Conservation (phyloP, 1,140 invertebrate genomes). For the Linepithema humile region DNA sequence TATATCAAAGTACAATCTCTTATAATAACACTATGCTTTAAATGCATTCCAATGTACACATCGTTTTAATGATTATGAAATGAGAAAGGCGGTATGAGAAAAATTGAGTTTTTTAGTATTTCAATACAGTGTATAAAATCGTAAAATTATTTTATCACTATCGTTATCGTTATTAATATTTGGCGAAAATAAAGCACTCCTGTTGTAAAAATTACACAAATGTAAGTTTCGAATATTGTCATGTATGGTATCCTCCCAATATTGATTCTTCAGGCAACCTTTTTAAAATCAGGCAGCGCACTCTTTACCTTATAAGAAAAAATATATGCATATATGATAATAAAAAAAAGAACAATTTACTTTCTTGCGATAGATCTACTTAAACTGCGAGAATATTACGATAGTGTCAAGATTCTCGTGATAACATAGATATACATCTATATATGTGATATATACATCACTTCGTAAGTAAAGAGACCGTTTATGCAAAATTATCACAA, state of each 20-base stretch:
- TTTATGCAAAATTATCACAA: constrained; percentile 56
- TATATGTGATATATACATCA: background rate
- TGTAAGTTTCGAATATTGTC: constrained; percentile 38
- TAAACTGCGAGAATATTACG: constrained; percentile 9
- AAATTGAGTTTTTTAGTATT: constrained; percentile 4
- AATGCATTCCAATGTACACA: constrained; percentile 37
- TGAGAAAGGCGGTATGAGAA: background rate
- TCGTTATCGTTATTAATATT: constrained; percentile 28
- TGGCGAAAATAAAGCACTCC: constrained; percentile 46
- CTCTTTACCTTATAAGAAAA: background rate
- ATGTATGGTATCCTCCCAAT: constrained; percentile 3
- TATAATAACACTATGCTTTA: constrained; percentile 5
- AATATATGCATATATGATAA: background rate
- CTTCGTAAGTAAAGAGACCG: constrained; percentile 29
- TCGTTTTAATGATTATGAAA: background rate
- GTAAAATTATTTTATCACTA: constrained; percentile 43
- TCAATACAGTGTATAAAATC: constrained; percentile 30
- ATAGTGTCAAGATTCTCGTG: background rate
- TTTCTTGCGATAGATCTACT: background rate
- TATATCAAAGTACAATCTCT: constrained; percentile 24
- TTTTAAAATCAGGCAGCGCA: background rate
- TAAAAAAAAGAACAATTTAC: constrained; percentile 9
- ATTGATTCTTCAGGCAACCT: background rate
- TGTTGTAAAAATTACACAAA: constrained; percentile 30
- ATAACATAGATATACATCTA: background rate